A percentile compares a stretch with the other conserved stretches of the same genome.
These are phyloP conservation scores for Anagyrus pseudococci DNA, from an alignment of 2,888 invertebrate genomes.

Conservation along the genomic window DNA sequence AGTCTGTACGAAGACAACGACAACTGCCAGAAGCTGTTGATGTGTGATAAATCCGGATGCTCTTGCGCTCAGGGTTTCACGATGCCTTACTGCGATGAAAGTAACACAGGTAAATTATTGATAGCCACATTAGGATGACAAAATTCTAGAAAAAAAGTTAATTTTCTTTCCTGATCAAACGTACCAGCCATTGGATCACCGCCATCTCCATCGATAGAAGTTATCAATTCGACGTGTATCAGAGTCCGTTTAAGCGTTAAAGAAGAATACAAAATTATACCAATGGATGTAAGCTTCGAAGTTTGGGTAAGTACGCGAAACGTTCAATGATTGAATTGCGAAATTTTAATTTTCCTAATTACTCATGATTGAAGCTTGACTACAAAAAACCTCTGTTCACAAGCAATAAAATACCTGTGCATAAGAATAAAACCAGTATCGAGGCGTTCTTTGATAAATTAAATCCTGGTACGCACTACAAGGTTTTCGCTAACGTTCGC, in stretches of 20 bases:
- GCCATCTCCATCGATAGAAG: conserved; percentile 23
- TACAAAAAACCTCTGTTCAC: not conserved
- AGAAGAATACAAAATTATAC: conserved; percentile 35
- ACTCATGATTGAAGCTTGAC: not conserved
- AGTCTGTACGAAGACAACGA: not conserved
- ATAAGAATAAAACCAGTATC: conserved; percentile 19
- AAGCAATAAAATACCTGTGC: conserved; percentile 1
- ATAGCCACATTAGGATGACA: not conserved
- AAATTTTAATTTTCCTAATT: not conserved
- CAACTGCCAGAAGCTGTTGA: conserved; percentile 35
- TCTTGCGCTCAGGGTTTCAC: conserved; percentile 43
- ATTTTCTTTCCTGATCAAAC: not conserved
- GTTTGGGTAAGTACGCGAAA: conserved; percentile 35
- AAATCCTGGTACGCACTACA: conserved; percentile 39
- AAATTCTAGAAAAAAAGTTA: not conserved
- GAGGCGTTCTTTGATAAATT: conserved; percentile 22
- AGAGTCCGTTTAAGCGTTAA: conserved; percentile 22
- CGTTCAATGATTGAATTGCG: not conserved
- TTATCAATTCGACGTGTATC: conserved; percentile 34
- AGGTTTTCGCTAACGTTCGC: not conserved
- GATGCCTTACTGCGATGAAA: conserved; percentile 24
- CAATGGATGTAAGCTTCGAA: conserved; percentile 27
- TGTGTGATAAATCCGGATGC: conserved; percentile 44
- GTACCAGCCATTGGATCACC: conserved; percentile 27
- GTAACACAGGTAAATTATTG: conserved; percentile 43